These are phyloP conservation scores for Halcyon chelicuti DNA, from an alignment of 2,797 vertebrate species.

Conservation along the genomic window DNA sequence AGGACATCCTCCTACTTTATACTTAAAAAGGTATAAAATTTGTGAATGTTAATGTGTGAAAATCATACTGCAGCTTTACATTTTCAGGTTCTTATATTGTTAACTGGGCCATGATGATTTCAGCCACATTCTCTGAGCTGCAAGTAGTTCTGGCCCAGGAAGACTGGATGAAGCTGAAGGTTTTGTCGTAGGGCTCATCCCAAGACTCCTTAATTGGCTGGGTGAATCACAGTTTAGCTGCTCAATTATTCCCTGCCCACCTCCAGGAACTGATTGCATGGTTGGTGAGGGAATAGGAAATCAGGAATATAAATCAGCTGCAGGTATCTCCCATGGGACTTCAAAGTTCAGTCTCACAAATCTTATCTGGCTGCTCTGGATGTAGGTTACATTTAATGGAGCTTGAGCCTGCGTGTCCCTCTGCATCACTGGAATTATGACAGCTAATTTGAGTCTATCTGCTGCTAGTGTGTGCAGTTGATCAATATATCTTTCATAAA, in stretches of 20 bases:
- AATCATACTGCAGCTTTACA: neutral
- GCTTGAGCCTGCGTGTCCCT: constrained; percentile 14
- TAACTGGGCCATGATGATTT: neutral
- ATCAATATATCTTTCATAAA: constrained; percentile 32
- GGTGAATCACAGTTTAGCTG: constrained; percentile 60
- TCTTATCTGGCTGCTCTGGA: constrained; percentile 38
- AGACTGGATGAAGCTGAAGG: neutral
- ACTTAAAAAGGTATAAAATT: neutral
- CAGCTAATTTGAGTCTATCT: constrained; percentile 52
- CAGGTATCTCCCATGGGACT: constrained; percentile 27
- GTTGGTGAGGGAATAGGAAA: constrained; percentile 55
- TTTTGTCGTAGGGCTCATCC: neutral
- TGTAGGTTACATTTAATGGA: constrained; percentile 54
- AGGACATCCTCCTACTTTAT: neutral
- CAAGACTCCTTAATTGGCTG: constrained; percentile 36
- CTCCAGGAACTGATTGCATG: constrained; percentile 35
- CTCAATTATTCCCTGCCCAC: constrained; percentile 42
- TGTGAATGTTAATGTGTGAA: neutral
- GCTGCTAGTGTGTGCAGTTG: neutral
- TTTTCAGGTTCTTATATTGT: neutral
- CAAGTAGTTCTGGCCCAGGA: neutral
- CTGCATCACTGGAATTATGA: constrained; percentile 42
- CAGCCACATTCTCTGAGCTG: neutral
- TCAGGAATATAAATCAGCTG: constrained; percentile 42
- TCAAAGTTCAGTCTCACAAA: neutral